Percentiles rank a stretch among this genome's conserved stretches.
phyloP scores from a whole-genome alignment of 2,113 vertebrate species.

The Chinchilla lanigera region DNA sequence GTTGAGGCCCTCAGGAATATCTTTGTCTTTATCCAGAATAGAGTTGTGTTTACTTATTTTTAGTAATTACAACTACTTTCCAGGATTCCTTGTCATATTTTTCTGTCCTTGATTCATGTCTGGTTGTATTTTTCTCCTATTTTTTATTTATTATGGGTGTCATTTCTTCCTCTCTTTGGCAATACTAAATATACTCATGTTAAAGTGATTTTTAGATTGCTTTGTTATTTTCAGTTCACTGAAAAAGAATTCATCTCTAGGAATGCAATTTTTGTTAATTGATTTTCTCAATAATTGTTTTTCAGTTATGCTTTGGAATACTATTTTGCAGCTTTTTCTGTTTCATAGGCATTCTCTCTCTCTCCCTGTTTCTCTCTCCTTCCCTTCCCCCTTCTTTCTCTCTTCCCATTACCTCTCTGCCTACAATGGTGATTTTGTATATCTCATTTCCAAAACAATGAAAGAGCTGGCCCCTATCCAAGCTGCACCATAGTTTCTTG shows the following conservation, averaged over 20 bases:
- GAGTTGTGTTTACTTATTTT: not conserved
- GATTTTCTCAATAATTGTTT: slow-evolving; percentile 44
- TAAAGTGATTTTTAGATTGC: slow-evolving; percentile 56
- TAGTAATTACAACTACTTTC: not conserved
- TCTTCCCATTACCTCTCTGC: not conserved
- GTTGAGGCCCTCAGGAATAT: not conserved
- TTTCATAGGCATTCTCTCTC: not conserved
- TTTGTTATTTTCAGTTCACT: slow-evolving; percentile 41
- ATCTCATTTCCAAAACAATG: not conserved
- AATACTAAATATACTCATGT: not conserved
- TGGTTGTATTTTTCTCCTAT: not conserved
- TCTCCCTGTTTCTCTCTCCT: not conserved
- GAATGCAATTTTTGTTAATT: slow-evolving; percentile 22
- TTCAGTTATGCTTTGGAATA: not conserved
- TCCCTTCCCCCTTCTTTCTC: not conserved
- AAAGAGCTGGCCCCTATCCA: not conserved
- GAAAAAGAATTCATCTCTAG: slow-evolving; percentile 44
- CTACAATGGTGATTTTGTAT: not conserved
- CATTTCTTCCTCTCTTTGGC: slow-evolving; percentile 4
- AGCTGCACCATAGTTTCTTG: not conserved
- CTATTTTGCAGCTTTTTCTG: not conserved
- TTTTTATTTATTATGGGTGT: not conserved
- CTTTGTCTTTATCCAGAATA: not conserved
- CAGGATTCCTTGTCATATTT: not conserved
- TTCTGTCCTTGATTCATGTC: slow-evolving; percentile 23